Evolutionary conservation across 2,113 vertebrate species (phyloP).

Genomic region (Chloropsis hardwickii): DNA sequence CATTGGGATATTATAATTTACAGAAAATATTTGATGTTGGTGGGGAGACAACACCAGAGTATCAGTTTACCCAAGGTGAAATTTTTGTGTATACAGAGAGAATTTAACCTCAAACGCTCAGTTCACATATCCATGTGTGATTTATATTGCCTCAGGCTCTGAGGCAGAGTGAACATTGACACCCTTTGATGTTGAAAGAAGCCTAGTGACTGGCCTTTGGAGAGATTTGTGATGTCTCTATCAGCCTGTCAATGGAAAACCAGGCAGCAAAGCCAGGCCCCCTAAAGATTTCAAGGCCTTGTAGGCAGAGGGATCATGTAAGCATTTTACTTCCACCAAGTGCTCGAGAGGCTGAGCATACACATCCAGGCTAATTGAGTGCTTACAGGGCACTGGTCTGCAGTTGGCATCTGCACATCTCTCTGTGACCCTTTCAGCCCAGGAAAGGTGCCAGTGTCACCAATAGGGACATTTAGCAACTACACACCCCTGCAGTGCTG

Average conservation of each 20-base stretch:
- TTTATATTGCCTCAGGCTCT: constrained; percentile 35
- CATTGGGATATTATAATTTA: neutral
- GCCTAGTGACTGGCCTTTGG: constrained; percentile 49
- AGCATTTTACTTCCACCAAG: constrained; percentile 17
- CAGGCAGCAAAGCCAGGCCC: constrained; percentile 24
- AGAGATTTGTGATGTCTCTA: constrained; percentile 65
- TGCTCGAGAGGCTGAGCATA: neutral
- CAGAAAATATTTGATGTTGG: constrained; percentile 3
- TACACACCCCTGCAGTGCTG: neutral
- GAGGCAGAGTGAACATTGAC: constrained; percentile 24
- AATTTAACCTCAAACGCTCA: constrained; percentile 49
- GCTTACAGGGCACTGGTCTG: neutral
- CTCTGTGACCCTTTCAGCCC: neutral
- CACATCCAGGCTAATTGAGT: neutral
- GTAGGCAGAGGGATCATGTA: neutral
- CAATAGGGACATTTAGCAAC: neutral
- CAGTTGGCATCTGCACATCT: neutral
- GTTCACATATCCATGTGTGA: constrained; percentile 38
- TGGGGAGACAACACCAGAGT: neutral
- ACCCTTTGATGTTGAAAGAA: constrained; percentile 67
- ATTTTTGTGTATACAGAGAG: constrained; percentile 30
- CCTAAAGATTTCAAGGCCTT: constrained; percentile 35
- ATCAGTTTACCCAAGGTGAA: constrained; percentile 35
- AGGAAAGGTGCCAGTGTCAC: neutral
- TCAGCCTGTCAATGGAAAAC: constrained; percentile 51